phyloP scores from a whole-genome alignment of 2,888 invertebrate genomes.

The Melinopterus prodromus region DNA sequence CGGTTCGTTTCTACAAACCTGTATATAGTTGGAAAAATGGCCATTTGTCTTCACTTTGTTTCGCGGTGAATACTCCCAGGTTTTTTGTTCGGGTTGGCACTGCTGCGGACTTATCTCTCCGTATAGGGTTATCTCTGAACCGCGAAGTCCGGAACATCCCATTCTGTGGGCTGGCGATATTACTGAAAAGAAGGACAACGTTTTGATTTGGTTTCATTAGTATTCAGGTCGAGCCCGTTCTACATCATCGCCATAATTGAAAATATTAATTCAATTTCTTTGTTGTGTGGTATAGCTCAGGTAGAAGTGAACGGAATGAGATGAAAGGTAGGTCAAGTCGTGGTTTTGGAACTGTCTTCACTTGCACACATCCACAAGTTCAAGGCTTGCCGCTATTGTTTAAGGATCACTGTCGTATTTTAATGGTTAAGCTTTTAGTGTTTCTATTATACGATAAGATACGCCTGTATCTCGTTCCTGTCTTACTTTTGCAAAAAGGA shows the following conservation, averaged over 20 bases:
- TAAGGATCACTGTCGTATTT: background rate
- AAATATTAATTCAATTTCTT: background rate
- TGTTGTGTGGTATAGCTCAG: background rate
- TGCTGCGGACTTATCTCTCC: constrained; percentile 53
- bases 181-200: constrained; percentile 27
- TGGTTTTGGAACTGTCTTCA: background rate
- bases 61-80: constrained; percentile 54
- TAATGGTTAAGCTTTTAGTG: too few species aligned
- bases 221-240: background rate
- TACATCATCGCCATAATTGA: background rate
- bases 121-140: constrained; percentile 61
- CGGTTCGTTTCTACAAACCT: constrained; percentile 59
- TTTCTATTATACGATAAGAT: too few species aligned
- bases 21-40: constrained; percentile 72
- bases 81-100: constrained; percentile 44
- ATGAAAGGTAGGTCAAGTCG: background rate
- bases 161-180: constrained; percentile 46
- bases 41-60: constrained; percentile 73
- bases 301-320: background rate
- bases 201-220: too few species aligned
- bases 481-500: too few species aligned
- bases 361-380: background rate
- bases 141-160: constrained; percentile 63
- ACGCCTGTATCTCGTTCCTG: too few species aligned
- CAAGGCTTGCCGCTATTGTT: background rate